A percentile compares a stretch with the other conserved stretches of the same genome.
Conservation (phyloP, 2,797 vertebrate species). For the Hypotaenidia okinawae region DNA sequence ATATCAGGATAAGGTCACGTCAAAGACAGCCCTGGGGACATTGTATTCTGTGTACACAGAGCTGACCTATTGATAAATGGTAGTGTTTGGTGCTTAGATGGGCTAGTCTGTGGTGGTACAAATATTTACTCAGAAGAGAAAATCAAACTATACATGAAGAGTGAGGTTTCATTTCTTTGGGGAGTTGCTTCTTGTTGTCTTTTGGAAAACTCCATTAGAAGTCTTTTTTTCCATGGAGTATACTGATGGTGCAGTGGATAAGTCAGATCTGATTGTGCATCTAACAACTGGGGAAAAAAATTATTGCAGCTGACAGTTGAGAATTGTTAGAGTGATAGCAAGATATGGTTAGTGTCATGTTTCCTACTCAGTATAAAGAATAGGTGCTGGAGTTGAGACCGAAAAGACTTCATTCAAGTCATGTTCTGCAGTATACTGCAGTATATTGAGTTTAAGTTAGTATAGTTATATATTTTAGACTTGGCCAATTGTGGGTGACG, state of each 20-base stretch:
- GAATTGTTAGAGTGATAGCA: neutral
- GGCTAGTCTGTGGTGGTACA: neutral
- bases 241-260: neutral
- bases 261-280: neutral
- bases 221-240: neutral
- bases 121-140: slow-evolving; percentile 67
- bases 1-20: slow-evolving; percentile 27
- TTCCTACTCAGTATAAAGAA: neutral
- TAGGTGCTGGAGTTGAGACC: neutral
- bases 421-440: neutral
- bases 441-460: neutral
- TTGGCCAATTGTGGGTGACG: neutral
- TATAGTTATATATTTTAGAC: neutral
- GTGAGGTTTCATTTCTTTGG: slow-evolving; percentile 56
- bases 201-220: slow-evolving; percentile 29
- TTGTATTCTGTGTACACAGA: neutral
- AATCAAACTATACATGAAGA: slow-evolving; percentile 36
- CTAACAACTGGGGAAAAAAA: neutral
- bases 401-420: neutral
- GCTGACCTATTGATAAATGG: slow-evolving; percentile 31
- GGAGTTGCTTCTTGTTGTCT: slow-evolving; percentile 35
- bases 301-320: neutral
- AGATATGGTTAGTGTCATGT: neutral
- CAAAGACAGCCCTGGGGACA: neutral
- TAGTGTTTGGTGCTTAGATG: slow-evolving; percentile 11